Base-by-base conservation (phyloP, 2,113 vertebrate genomes). In the Hypocryptadius cinnamomeus region DNA sequence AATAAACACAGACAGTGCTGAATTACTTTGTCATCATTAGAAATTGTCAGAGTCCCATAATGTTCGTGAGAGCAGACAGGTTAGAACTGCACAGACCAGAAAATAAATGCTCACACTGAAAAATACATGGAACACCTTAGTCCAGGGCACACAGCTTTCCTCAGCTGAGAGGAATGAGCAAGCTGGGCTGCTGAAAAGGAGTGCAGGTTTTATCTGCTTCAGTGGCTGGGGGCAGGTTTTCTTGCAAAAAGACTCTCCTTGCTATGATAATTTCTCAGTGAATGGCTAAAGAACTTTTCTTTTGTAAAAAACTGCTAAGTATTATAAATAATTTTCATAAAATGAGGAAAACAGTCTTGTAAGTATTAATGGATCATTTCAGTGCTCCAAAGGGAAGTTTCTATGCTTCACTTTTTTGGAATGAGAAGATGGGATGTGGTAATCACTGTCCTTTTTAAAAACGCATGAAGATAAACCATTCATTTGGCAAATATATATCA, bases 1-100 rank as follows among this genome's bases (percentile, higher is more conserved):
- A 94, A 90, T 53, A 93, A 94, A 91, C 78, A 95, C 63, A 92
- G 82, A 95, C 96, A 83, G 89, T 66, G 71, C 89, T 94, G 95
- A 97, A 94, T 96, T 81, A 94, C 60, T 94, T 97, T 94, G 96
- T 94, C 93, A 87, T 95, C 89, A 54, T 79, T 90, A 92, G 89
- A 84, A 96, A 83, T 53, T 59, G 60, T 66, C 37, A n/a, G 40
- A 85, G 66, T 33, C 76, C 73, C 78, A 71, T 86, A 80, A 79
- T 37, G 64, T 70, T 89, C 2, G 5, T 87, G 71, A 68, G 90
- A 97, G 82, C 78, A 95, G 78, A 91, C 85, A 79, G 66, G 74
- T 54, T 96, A 93, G 93, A 92, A 40, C 64, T 53, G 85, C 50
- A 83, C 71, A 94, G 93, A 79, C 40, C 60, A 95, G 91, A 61